Evolutionary conservation across 2,888 invertebrate species (phyloP).

Genomic region (Archaeoteleia sp.): DNA sequence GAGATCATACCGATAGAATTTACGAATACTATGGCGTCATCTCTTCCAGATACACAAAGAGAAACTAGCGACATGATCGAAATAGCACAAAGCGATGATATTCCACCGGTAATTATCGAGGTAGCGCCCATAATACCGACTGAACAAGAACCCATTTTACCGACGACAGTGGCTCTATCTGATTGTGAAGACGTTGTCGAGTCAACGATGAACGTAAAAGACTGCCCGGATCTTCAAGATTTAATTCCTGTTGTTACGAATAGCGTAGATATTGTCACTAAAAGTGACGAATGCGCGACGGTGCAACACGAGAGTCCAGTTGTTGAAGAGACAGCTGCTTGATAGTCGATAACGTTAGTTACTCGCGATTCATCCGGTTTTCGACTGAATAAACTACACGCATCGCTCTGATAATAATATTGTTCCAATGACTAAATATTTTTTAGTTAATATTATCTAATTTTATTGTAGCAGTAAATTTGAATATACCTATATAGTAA

Average conservation of each 20-base stretch:
- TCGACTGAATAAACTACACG: slow-evolving; percentile 28
- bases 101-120: too few species aligned
- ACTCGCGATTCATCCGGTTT: not conserved
- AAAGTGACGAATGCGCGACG: slow-evolving; percentile 59
- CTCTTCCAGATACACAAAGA: too few species aligned
- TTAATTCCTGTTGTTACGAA: not conserved
- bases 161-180: too few species aligned
- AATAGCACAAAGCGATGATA: too few species aligned
- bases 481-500: too few species aligned
- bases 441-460: too few species aligned
- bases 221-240: not conserved
- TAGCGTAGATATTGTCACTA: slow-evolving; percentile 30
- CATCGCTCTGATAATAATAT: slow-evolving; percentile 6
- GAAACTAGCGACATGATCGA: too few species aligned
- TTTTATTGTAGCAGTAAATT: not conserved
- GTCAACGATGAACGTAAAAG: not conserved
- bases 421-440: not conserved
- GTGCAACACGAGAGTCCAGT: slow-evolving; percentile 61
- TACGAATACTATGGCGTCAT: too few species aligned
- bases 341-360: slow-evolving; percentile 37
- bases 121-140: too few species aligned
- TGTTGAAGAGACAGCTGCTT: slow-evolving; percentile 71
- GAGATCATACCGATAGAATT: too few species aligned
- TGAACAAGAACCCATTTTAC: too few species aligned
- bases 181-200: not conserved